These are phyloP conservation scores for Manduca sexta DNA, from an alignment of 1,140 invertebrate genomes.

Conservation along the genomic window DNA sequence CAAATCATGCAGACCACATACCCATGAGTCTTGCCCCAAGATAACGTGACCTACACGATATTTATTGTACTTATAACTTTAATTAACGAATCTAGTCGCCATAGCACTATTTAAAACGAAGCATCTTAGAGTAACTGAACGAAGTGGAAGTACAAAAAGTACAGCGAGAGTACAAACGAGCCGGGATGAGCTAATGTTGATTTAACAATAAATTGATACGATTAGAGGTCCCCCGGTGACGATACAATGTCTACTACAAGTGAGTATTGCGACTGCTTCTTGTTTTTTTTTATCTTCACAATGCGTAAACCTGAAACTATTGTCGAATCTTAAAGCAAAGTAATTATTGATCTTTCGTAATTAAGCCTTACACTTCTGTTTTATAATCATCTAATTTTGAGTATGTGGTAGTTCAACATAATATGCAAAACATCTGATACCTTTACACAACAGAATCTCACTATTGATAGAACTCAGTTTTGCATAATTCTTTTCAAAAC, in stretches of 20 bases:
- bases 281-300: not conserved
- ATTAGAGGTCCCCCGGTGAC: constrained; percentile 43
- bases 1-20: constrained; percentile 47
- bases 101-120: constrained; percentile 62
- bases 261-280: constrained; percentile 35
- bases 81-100: constrained; percentile 66
- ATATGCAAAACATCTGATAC: too few relatives aligned
- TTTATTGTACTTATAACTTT: constrained; percentile 60
- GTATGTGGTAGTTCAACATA: too few relatives aligned
- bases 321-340: too few relatives aligned
- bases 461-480: too few relatives aligned
- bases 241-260: constrained; percentile 60
- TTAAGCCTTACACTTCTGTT: too few relatives aligned
- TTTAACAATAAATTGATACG: constrained; percentile 61
- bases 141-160: constrained; percentile 53
- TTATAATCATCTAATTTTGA: too few relatives aligned
- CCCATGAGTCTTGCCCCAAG: constrained; percentile 54
- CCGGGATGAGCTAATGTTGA: constrained; percentile 49
- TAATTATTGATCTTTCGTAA: too few relatives aligned
- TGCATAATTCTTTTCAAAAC: too few relatives aligned
- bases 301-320: too few relatives aligned
- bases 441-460: too few relatives aligned
- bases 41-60: constrained; percentile 59
- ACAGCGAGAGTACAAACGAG: constrained; percentile 11
- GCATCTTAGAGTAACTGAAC: constrained; percentile 47